Percentiles rank a stretch among this genome's conserved stretches.
Conservation (phyloP, 2,888 invertebrate genomes). For the Melinopterus prodromus region DNA sequence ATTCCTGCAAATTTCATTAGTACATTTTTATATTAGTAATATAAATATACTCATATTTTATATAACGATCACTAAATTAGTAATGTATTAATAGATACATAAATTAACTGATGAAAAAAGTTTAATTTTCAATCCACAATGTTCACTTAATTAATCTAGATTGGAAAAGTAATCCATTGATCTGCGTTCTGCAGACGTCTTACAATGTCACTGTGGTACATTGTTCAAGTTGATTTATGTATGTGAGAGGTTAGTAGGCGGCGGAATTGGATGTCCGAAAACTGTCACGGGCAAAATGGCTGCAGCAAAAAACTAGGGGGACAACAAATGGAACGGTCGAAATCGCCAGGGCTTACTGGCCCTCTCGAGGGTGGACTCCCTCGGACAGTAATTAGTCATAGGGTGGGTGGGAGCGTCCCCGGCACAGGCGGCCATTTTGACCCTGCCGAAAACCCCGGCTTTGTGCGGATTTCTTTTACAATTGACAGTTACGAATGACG, state of each 20-base stretch:
- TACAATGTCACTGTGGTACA: not conserved
- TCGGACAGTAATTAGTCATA: conserved; percentile 60
- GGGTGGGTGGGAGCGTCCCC: conserved; percentile 50
- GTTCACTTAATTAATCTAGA: not conserved
- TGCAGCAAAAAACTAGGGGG: conserved; percentile 22
- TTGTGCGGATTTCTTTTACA: conserved; percentile 31
- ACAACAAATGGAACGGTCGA: conserved; percentile 23
- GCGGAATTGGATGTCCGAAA: conserved; percentile 20
- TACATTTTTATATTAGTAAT: too few relatives aligned
- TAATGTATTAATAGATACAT: not conserved
- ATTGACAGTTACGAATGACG: conserved; percentile 28
- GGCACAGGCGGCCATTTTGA: conserved; percentile 51
- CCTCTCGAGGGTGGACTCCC: conserved; percentile 48
- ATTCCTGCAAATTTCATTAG: too few relatives aligned
- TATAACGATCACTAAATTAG: too few relatives aligned
- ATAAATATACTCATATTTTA: too few relatives aligned
- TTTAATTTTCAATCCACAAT: not conserved
- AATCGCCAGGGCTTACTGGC: conserved; percentile 24
- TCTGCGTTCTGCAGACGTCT: not conserved
- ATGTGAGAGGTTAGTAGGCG: conserved; percentile 13
- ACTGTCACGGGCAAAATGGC: conserved; percentile 35
- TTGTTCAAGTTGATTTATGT: conserved; percentile 18
- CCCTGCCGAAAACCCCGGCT: conserved; percentile 34
- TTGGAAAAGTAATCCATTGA: not conserved
- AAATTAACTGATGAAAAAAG: not conserved